These are phyloP conservation scores for Nephrocerus scutellatus DNA, from an alignment of 2,888 invertebrate species.

Conservation along the genomic window DNA sequence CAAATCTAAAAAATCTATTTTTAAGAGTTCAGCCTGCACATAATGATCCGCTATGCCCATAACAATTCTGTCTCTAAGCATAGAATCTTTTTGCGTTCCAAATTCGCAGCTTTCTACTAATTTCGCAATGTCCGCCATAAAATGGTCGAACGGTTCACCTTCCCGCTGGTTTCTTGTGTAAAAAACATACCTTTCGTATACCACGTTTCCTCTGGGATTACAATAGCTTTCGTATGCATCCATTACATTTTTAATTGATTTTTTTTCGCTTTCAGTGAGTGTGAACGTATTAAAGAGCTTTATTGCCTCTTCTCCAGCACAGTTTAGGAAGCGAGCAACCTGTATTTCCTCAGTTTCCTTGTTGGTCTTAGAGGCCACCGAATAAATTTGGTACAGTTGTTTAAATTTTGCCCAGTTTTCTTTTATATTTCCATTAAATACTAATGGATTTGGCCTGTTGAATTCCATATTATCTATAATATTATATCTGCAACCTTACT, in stretches of 20 bases:
- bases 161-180: slow-evolving; percentile 26
- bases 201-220: slow-evolving; percentile 21
- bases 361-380: slow-evolving; percentile 8
- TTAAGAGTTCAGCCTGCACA: slow-evolving; percentile 24
- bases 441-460: slow-evolving; percentile 3
- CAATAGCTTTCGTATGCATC: slow-evolving; percentile 16
- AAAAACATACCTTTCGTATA: slow-evolving; percentile 26
- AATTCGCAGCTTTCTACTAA: slow-evolving; percentile 27
- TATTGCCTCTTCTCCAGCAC: too few relatives aligned
- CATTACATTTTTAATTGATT: slow-evolving; percentile 10
- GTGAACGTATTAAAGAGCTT: slow-evolving; percentile 18
- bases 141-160: slow-evolving; percentile 28
- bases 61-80: slow-evolving; percentile 29
- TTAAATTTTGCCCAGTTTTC: slow-evolving; percentile 7
- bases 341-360: slow-evolving; percentile 7
- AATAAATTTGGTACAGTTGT: slow-evolving; percentile 4
- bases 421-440: slow-evolving; percentile 6
- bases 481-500: too few relatives aligned
- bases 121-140: slow-evolving; percentile 26
- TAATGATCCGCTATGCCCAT: slow-evolving; percentile 23
- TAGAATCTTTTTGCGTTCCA: slow-evolving; percentile 22
- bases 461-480: slow-evolving; percentile 17
- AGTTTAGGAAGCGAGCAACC: slow-evolving; percentile 4
- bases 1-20: too few relatives aligned
- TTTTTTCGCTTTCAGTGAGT: slow-evolving; percentile 3